These are phyloP conservation scores for Macrotrachela quadricornifera DNA, from an alignment of 1,140 invertebrate species.

Conservation along the genomic window DNA sequence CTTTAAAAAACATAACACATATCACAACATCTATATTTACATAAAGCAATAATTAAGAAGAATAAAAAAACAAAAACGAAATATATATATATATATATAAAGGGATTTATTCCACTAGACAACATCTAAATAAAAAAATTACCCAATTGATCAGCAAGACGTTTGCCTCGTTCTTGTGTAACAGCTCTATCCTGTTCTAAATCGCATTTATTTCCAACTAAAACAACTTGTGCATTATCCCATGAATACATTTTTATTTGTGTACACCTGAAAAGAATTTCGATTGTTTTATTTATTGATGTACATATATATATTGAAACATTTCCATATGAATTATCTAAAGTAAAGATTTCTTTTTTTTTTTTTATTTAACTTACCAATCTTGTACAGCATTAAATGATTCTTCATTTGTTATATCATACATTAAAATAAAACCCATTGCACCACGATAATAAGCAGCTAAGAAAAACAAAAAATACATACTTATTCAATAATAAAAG, in stretches of 20 bases:
- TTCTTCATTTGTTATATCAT: constrained; percentile 98
- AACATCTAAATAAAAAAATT: neutral
- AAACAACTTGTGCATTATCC: constrained; percentile 97
- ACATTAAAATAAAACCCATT: constrained; percentile 99
- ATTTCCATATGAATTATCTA: too few relatives aligned
- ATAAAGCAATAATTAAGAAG: too few relatives aligned
- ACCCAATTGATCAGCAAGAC: constrained; percentile 82
- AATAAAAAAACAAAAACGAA: too few relatives aligned
- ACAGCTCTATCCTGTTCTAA: constrained; percentile 98
- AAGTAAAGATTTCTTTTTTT: too few relatives aligned
- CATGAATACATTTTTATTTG: constrained; percentile 99
- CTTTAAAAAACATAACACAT: too few relatives aligned
- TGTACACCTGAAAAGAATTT: constrained; percentile 54
- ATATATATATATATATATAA: too few relatives aligned
- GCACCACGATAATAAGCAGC: constrained; percentile 94
- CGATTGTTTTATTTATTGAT: too few relatives aligned
- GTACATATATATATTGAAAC: too few relatives aligned
- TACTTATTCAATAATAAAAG: too few relatives aligned
- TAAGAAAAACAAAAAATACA: too few relatives aligned
- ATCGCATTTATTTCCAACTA: constrained; percentile 94
- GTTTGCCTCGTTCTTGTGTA: constrained; percentile 80
- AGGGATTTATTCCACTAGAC: too few relatives aligned
- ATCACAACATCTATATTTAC: too few relatives aligned
- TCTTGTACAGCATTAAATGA: constrained; percentile 99
- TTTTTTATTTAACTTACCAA: constrained; percentile 45